A percentile compares a stretch with the other conserved stretches of the same genome.
Conservation (phyloP, 1,140 invertebrate species). For the Drosophila watanabei region DNA sequence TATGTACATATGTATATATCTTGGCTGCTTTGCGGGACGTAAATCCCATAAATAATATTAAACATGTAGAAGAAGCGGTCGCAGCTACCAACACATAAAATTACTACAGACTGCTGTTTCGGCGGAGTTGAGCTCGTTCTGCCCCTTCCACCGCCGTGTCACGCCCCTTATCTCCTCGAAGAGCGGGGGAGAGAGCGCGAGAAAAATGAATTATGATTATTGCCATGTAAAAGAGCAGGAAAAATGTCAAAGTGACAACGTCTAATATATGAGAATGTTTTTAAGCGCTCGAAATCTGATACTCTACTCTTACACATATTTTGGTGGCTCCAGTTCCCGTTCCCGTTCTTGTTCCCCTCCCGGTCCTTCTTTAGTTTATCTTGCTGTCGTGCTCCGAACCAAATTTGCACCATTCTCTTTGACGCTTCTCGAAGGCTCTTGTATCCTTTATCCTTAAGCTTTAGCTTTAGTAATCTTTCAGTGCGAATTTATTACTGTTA, state of each 20-base stretch:
- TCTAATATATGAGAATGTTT: constrained; percentile 86
- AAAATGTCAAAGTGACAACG: constrained; percentile 86
- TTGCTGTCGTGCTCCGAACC: constrained; percentile 20
- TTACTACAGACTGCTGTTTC: constrained; percentile 56
- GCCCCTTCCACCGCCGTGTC: constrained; percentile 36
- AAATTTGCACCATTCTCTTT: constrained; percentile 10
- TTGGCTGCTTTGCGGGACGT: constrained; percentile 52
- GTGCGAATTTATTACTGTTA: too few species aligned
- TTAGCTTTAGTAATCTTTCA: too few species aligned
- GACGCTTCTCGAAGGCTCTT: constrained; percentile 2
- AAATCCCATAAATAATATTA: constrained; percentile 81
- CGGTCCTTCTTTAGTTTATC: not conserved
- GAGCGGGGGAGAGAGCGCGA: constrained; percentile 34
- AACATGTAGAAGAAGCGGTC: constrained; percentile 68
- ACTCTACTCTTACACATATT: constrained; percentile 69
- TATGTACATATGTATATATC: constrained; percentile 36
- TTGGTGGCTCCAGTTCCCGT: constrained; percentile 11
- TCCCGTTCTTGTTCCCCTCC: not conserved
- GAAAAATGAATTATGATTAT: constrained; percentile 86
- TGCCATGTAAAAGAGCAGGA: constrained; percentile 86
- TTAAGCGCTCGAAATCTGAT: constrained; percentile 85
- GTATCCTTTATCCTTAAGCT: not conserved
- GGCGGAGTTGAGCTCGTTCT: constrained; percentile 49
- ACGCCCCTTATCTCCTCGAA: constrained; percentile 45
- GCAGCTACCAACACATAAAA: constrained; percentile 81